phyloP scores from a whole-genome alignment of 2,113 vertebrate species.

The Mystacornis crossleyi region DNA sequence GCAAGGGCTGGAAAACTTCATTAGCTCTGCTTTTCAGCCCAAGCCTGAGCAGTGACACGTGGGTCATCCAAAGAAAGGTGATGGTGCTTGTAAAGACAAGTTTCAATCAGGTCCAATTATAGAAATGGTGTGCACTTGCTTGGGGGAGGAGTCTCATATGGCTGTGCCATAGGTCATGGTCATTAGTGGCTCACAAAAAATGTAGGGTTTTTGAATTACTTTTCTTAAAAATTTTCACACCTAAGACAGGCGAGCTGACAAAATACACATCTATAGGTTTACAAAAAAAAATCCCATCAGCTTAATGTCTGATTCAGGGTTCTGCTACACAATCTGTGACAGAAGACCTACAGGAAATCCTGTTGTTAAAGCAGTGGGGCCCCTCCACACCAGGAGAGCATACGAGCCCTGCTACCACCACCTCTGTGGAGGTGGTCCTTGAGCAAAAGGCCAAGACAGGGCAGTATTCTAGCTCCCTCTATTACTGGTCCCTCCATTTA shows the following conservation, averaged over 20 bases:
- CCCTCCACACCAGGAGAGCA: background rate
- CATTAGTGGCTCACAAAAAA: background rate
- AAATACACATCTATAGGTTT: background rate
- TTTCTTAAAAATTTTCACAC: background rate
- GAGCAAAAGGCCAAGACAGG: background rate
- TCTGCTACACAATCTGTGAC: background rate
- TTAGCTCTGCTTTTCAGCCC: slow-evolving; percentile 46
- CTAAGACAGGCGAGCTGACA: rapidly evolving
- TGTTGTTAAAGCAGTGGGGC: background rate
- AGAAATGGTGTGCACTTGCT: background rate
- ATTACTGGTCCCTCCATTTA: background rate
- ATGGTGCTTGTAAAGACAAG: background rate
- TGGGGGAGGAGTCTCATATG: background rate
- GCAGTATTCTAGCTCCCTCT: background rate
- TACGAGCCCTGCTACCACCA: rapidly evolving
- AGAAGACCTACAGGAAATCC: background rate
- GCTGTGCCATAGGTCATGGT: background rate
- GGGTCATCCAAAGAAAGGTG: background rate
- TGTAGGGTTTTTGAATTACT: background rate
- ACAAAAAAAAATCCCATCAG: background rate
- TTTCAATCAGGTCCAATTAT: background rate
- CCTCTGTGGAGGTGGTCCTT: background rate
- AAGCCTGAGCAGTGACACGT: background rate
- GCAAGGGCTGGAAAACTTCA: slow-evolving; percentile 64
- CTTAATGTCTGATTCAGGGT: background rate